A percentile compares a stretch with the other conserved stretches of the same genome.
These are phyloP conservation scores for Pandion haliaetus DNA, from an alignment of 2,113 vertebrate genomes.

Conservation along the genomic window DNA sequence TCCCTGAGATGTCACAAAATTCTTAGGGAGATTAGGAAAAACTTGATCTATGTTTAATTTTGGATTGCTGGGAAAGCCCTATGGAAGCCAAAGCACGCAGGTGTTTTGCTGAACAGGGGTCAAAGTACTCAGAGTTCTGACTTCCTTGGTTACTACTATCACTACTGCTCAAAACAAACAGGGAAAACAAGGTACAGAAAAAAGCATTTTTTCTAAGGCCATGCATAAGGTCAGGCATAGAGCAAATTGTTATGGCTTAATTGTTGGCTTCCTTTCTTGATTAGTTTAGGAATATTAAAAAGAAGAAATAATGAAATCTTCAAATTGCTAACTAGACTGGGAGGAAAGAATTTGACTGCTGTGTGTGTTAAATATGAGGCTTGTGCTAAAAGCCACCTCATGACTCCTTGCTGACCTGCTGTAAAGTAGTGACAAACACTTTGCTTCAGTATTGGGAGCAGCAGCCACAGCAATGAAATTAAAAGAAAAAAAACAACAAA, in stretches of 20 bases:
- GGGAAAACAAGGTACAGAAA: not conserved
- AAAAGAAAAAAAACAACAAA: not conserved
- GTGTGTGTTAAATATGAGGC: not conserved
- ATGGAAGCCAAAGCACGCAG: not conserved
- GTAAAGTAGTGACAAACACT: not conserved
- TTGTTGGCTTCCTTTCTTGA: not conserved
- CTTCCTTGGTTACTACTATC: not conserved
- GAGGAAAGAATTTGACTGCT: not conserved
- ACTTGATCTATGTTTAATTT: not conserved
- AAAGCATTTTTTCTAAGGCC: not conserved
- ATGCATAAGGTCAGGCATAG: not conserved
- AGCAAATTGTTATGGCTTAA: not conserved
- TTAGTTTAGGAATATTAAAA: not conserved
- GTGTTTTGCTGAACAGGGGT: not conserved
- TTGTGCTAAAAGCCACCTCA: not conserved
- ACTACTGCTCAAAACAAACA: not conserved
- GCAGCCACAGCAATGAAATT: not conserved
- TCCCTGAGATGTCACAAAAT: not conserved
- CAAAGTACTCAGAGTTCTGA: not conserved
- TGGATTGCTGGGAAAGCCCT: not conserved
- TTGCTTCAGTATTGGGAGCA: not conserved
- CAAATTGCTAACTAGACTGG: not conserved
- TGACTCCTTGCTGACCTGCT: not conserved
- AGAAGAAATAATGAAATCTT: not conserved
- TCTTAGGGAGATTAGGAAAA: not conserved